Conservation (phyloP, 2,113 vertebrate species). For the Motacilla tschutschensis region DNA sequence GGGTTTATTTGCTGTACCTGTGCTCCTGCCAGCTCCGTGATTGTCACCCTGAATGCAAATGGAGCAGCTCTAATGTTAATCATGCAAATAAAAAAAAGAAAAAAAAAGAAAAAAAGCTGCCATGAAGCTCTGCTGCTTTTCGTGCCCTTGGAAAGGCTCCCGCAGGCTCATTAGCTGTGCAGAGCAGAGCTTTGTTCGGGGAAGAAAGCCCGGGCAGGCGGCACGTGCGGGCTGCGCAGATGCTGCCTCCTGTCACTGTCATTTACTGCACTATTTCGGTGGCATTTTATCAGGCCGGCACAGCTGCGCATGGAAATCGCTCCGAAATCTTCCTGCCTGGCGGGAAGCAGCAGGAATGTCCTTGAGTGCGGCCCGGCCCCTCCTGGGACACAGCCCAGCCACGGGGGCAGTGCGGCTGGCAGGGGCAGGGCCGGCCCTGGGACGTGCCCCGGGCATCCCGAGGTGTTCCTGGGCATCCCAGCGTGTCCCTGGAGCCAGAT, state of each 20-base stretch:
- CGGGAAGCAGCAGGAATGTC: not conserved
- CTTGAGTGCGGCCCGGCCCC: not conserved
- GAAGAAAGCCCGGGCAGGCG: not conserved
- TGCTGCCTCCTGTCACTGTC: not conserved
- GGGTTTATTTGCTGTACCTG: not conserved
- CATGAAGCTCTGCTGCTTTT: not conserved
- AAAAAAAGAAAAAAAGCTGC: not conserved
- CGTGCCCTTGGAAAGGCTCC: constrained; percentile 10
- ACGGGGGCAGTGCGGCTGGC: not conserved
- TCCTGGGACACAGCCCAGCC: not conserved
- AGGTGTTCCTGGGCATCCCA: not conserved
- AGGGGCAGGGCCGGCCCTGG: not conserved
- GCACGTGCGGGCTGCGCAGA: not conserved
- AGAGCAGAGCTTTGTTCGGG: constrained; percentile 2
- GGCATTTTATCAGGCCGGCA: not conserved
- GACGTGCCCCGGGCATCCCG: not conserved
- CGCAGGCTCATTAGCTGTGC: constrained; percentile 9
- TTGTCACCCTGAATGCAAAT: not conserved
- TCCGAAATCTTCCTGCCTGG: not conserved
- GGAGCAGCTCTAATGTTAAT: not conserved
- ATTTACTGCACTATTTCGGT: not conserved
- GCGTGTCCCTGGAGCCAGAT: accelerated
- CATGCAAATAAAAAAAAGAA: not conserved
- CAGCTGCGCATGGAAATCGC: constrained; percentile 10
- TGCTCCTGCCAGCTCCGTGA: not conserved